Percentiles rank a stretch among this genome's conserved stretches.
Conservation (phyloP, 2,888 invertebrate species). For the Lordiphosa fenestrarum region DNA sequence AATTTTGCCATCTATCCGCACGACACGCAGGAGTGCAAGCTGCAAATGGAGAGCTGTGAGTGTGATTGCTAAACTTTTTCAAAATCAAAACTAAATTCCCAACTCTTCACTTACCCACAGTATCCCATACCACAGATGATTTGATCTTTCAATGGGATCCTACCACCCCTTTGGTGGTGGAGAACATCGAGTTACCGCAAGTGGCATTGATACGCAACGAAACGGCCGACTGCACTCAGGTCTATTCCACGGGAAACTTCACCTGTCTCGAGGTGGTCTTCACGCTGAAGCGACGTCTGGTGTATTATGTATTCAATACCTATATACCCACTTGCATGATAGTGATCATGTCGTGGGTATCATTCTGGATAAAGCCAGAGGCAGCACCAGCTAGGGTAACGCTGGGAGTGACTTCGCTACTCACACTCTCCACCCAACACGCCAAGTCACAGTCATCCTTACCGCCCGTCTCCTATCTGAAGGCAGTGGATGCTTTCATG, state of each 20-base stretch:
- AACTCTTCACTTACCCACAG: constrained; percentile 79
- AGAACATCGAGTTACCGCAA: constrained; percentile 93
- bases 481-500: constrained; percentile 96
- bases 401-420: constrained; percentile 92
- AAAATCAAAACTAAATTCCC: too few species aligned
- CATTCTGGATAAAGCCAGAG: constrained; percentile 97
- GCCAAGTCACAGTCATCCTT: constrained; percentile 96
- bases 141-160: constrained; percentile 94
- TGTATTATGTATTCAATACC: constrained; percentile 95
- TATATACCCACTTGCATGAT: constrained; percentile 96
- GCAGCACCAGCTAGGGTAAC: constrained; percentile 96
- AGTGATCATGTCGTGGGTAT: constrained; percentile 98
- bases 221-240: constrained; percentile 94
- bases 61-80: constrained; percentile 2
- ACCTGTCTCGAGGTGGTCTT: constrained; percentile 95
- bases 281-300: constrained; percentile 91
- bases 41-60: constrained; percentile 97
- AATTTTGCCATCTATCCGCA: constrained; percentile 96
- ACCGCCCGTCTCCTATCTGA: constrained; percentile 95
- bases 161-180: constrained; percentile 91
- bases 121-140: constrained; percentile 94
- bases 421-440: constrained; percentile 94
- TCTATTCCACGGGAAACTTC: constrained; percentile 86
- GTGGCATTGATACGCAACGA: constrained; percentile 92
- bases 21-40: constrained; percentile 95